phyloP scores from a whole-genome alignment of 37 sponge, comb jelly and placozoan species.

The Geodia barretti region DNA sequence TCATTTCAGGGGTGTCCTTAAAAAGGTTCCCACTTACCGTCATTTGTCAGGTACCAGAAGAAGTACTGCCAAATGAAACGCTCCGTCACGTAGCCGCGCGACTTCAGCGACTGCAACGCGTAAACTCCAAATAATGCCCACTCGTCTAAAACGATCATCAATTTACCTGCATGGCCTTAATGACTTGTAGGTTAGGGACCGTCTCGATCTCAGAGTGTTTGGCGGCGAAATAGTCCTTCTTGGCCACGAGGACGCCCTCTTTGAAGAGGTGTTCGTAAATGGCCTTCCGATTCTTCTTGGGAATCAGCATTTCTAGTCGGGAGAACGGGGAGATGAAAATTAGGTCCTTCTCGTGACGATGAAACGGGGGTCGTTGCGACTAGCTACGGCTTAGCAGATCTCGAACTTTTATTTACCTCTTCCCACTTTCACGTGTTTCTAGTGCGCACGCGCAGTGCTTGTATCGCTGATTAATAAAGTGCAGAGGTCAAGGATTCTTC shows the following conservation, averaged over 20 bases:
- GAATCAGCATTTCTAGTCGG: conserved; percentile 84
- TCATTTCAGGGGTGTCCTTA: neutral
- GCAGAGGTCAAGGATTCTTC: too few relatives aligned
- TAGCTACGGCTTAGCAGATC: too few relatives aligned
- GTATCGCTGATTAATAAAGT: too few relatives aligned
- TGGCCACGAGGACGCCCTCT: conserved; percentile 97
- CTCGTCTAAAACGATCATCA: too few relatives aligned
- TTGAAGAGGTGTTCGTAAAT: conserved; percentile 97
- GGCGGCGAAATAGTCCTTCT: conserved; percentile 92
- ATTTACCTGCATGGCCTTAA: conserved; percentile 92
- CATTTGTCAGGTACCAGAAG: conserved; percentile 98
- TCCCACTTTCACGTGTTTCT: too few relatives aligned
- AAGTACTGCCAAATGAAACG: conserved; percentile 93
- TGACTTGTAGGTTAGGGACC: conserved; percentile 93
- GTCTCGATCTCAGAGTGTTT: conserved; percentile 81
- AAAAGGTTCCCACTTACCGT: too few relatives aligned
- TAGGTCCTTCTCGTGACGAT: too few relatives aligned
- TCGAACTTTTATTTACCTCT: too few relatives aligned
- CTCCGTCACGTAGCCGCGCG: conserved; percentile 94
- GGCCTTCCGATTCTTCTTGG: conserved; percentile 89
- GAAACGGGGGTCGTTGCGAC: too few relatives aligned
- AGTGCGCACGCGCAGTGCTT: too few relatives aligned
- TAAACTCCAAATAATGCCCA: too few relatives aligned
- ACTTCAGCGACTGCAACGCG: conserved; percentile 81
- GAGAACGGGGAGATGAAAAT: too few relatives aligned